Conservation (phyloP, 1,140 invertebrate species). For the Pseudobourletiella spinata region DNA sequence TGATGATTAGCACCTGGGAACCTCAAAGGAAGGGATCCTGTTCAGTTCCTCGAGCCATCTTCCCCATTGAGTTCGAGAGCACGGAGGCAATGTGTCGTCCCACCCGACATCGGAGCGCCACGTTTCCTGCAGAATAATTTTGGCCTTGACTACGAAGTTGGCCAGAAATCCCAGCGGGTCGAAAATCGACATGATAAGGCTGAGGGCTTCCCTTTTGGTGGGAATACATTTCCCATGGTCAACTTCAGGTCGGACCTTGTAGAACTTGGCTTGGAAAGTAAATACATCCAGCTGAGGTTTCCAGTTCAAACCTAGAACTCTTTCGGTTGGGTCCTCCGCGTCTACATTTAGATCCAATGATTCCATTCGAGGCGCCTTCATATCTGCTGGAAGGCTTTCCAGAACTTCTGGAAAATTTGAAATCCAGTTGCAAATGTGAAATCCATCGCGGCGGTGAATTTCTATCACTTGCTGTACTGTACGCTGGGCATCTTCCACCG, state of each 20-base stretch:
- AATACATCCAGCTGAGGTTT: background rate
- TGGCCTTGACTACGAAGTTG: constrained; percentile 11
- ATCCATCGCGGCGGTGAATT: constrained; percentile 1
- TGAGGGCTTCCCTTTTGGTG: constrained; percentile 14
- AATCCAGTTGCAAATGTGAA: constrained; percentile 15
- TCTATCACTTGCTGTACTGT: background rate
- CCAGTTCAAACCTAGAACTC: constrained; percentile 12
- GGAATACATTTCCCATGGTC: background rate
- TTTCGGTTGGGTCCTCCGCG: constrained; percentile 9
- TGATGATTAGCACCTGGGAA: constrained; percentile 20
- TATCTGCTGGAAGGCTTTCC: constrained; percentile 28
- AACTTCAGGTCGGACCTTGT: background rate
- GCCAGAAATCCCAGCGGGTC: constrained; percentile 22
- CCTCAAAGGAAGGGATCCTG: background rate
- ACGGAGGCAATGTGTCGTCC: constrained; percentile 19
- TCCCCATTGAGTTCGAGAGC: background rate
- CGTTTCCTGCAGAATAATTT: constrained; percentile 26
- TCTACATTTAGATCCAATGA: constrained; percentile 11
- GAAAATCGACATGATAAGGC: constrained; percentile 15
- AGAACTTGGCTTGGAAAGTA: background rate
- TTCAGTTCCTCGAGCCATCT: constrained; percentile 8
- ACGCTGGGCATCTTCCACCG: constrained; percentile 15
- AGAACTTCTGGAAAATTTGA: background rate
- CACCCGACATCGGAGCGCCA: constrained; percentile 19
- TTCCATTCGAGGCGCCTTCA: constrained; percentile 22